Base-by-base conservation (phyloP, 2,888 invertebrate genomes). In the Arctia plantaginis region DNA sequence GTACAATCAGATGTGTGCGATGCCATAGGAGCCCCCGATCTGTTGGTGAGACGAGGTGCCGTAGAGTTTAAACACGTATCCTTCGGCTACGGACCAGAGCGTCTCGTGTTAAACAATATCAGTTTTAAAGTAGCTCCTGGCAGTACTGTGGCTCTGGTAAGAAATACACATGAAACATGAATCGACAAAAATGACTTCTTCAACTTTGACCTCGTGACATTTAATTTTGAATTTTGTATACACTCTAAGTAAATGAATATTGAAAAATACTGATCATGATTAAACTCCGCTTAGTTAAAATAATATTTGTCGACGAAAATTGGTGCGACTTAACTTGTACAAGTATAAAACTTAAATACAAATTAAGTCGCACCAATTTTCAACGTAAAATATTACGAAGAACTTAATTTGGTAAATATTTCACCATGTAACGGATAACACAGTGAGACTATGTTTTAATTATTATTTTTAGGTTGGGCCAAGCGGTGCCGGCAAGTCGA, bases 401-500 rank as follows among this genome's bases (percentile, higher is more conserved):
- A n/a, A n/a, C n/a, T n/a, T n/a, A n/a, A n/a, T n/a, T n/a, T n/a
- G n/a, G n/a, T n/a, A n/a, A n/a, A n/a, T n/a, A n/a, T n/a, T n/a
- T n/a, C n/a, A n/a, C n/a, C n/a, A n/a, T n/a, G n/a, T n/a, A n/a
- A n/a, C n/a, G n/a, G n/a, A n/a, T n/a, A n/a, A n/a, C n/a, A n/a
- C n/a, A n/a, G n/a, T n/a, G n/a, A n/a, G n/a, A n/a, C n/a, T n/a
- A n/a, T n/a, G n/a, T n/a, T n/a, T n/a, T n/a, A n/a, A n/a, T n/a
- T n/a, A n/a, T n/a, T n/a, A n/a, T n/a, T n/a, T n/a, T n/a, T 85
- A 97, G 97, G 98, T 99, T 55, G 99, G 99, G 4, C 98, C 98
- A 2, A 98, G 98, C 6, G 99, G 99, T 30, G 97, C 97, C 71
- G 99, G 99, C 72, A 99, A 99, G 93, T 99, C 99, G 64, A 99